Evolutionary conservation across 2,797 vertebrate species (phyloP).

Genomic region (Urosaurus nigricauda): DNA sequence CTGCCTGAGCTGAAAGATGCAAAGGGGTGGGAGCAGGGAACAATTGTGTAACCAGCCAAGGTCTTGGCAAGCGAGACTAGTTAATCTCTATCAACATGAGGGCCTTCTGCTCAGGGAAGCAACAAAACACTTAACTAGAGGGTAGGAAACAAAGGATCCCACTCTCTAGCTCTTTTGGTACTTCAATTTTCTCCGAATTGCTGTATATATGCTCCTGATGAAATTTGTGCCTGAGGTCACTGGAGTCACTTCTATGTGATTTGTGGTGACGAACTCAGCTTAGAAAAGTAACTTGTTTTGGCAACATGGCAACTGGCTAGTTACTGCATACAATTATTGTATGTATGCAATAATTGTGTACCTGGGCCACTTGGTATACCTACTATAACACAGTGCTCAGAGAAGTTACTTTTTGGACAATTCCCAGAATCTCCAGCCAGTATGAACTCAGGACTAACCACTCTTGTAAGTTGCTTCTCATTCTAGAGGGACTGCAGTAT

Average conservation of each 20-base stretch:
- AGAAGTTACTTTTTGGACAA: too few species aligned
- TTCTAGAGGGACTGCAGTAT: not conserved
- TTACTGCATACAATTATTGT: too few species aligned
- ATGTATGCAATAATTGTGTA: too few species aligned
- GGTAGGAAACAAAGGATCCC: constrained; percentile 32
- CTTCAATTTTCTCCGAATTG: not conserved
- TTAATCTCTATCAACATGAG: not conserved
- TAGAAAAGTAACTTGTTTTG: too few species aligned
- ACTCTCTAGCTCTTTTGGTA: not conserved
- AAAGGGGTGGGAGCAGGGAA: constrained; percentile 10
- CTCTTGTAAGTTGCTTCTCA: not conserved
- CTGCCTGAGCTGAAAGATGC: not conserved
- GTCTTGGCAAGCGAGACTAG: constrained; percentile 42
- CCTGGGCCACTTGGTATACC: not conserved
- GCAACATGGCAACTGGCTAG: too few species aligned
- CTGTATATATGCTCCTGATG: not conserved
- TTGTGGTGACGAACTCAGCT: too few species aligned
- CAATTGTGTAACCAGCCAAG: constrained; percentile 29
- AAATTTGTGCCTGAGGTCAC: not conserved
- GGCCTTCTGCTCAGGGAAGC: constrained; percentile 30
- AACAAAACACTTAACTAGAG: not conserved
- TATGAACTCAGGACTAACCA: not conserved
- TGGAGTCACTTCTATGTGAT: too few species aligned
- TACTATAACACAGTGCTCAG: not conserved
- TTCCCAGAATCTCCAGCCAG: too few species aligned